Evolutionary conservation across 2,888 invertebrate genomes (phyloP).

Genomic region (Alloscopus bannaensis): DNA sequence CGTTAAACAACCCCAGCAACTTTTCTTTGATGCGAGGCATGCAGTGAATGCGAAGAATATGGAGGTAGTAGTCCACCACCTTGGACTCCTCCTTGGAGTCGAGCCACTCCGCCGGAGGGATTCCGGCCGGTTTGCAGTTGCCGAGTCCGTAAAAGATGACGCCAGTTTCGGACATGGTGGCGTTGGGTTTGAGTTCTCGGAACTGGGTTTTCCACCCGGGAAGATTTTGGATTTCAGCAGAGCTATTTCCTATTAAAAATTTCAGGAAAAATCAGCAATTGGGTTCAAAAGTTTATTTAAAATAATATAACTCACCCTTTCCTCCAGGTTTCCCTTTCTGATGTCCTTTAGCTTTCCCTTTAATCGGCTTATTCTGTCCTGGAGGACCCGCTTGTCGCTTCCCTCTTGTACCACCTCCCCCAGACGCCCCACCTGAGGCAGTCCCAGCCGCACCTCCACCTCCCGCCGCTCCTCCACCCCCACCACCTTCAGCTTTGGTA

Average conservation of each 20-base stretch:
- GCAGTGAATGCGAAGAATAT: slow-evolving; percentile 39
- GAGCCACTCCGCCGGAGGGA: background rate
- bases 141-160: slow-evolving; percentile 43
- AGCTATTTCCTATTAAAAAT: background rate
- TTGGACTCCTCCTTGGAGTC: background rate
- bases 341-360: too few relatives aligned
- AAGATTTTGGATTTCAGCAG: background rate
- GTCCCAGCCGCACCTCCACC: too few relatives aligned
- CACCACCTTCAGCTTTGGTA: too few relatives aligned
- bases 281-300: background rate
- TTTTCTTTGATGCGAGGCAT: background rate
- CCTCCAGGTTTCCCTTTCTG: background rate
- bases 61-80: slow-evolving; percentile 43
- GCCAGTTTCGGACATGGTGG: slow-evolving; percentile 8
- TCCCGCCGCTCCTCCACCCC: too few relatives aligned
- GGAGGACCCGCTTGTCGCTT: too few relatives aligned
- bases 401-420: too few relatives aligned
- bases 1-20: slow-evolving; percentile 27
- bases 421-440: too few relatives aligned
- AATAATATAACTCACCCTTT: background rate
- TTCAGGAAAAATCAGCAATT: background rate
- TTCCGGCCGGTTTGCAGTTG: slow-evolving; percentile 20
- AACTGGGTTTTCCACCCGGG: slow-evolving; percentile 49
- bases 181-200: slow-evolving; percentile 15
- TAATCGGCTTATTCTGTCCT: too few relatives aligned